Conservation (phyloP, 2,888 invertebrate genomes). For the Diaprepes abbreviatus region DNA sequence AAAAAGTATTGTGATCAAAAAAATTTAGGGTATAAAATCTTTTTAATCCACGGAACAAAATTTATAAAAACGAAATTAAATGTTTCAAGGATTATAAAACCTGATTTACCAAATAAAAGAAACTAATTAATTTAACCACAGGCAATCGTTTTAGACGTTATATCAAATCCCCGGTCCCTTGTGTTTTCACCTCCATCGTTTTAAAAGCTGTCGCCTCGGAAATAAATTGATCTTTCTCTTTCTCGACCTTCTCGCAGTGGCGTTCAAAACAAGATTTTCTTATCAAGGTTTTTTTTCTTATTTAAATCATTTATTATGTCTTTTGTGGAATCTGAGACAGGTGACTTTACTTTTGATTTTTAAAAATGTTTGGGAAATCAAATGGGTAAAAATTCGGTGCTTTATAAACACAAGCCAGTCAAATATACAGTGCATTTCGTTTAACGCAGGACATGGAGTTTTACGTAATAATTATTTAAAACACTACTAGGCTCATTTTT, state of each 20-base stretch:
- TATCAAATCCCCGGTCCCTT: constrained; percentile 53
- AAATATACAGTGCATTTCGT: no score
- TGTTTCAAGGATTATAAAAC: constrained; percentile 31
- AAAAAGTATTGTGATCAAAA: no score
- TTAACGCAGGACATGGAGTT: no score
- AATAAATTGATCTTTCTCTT: constrained; percentile 55
- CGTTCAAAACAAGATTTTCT: constrained; percentile 3
- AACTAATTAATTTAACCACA: constrained; percentile 55
- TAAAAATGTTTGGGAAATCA: no score
- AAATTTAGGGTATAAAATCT: neutral
- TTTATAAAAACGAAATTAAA: constrained; percentile 1
- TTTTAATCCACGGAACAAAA: no score
- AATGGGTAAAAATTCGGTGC: no score
- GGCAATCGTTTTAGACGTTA: constrained; percentile 13
- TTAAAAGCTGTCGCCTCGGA: constrained; percentile 54
- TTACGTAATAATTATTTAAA: no score
- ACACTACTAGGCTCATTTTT: no score
- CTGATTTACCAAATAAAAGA: constrained; percentile 50
- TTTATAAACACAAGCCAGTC: no score
- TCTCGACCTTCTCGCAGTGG: constrained; percentile 9
- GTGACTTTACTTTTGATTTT: neutral
- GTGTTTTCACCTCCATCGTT: constrained; percentile 56
- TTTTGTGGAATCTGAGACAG: neutral
- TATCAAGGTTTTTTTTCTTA: neutral
- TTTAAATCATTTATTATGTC: constrained; percentile 1